A percentile compares a stretch with the other conserved stretches of the same genome.
Evolutionary conservation across 2,113 vertebrate species (phyloP).

Genomic region (Brienomyrus brachyistius): DNA sequence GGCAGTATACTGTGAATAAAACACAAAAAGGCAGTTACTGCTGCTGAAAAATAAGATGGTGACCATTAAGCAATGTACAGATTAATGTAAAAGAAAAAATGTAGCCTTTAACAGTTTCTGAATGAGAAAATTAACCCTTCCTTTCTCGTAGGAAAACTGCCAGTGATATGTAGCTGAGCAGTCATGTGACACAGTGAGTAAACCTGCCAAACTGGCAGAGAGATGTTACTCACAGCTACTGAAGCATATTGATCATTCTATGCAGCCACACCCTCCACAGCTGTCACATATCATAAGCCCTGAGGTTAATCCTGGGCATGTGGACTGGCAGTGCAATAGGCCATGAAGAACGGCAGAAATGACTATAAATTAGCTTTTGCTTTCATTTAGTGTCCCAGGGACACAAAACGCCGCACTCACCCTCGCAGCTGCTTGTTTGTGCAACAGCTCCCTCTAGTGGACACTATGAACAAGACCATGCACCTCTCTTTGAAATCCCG

Average conservation of each 20-base stretch:
- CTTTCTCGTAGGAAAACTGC: not conserved
- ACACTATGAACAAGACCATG: not conserved
- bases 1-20: not conserved
- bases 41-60: not conserved
- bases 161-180: not conserved
- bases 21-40: not conserved
- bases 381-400: not conserved
- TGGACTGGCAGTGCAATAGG: not conserved
- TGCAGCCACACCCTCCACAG: slow-evolving; percentile 20
- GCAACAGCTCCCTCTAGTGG: slow-evolving; percentile 29
- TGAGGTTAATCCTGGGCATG: not conserved
- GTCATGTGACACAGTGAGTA: not conserved
- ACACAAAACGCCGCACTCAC: not conserved
- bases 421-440: slow-evolving; percentile 20
- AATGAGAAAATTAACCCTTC: not conserved
- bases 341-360: not conserved
- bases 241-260: not conserved
- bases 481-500: not conserved
- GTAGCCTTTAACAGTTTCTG: not conserved
- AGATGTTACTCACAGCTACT: not conserved
- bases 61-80: not conserved
- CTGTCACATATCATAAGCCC: not conserved
- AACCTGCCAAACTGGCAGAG: not conserved
- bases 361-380: not conserved
- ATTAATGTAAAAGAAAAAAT: not conserved